Percentiles rank a stretch among this genome's conserved stretches.
Conservation (phyloP, 2,888 invertebrate genomes). For the Melieria omissa region DNA sequence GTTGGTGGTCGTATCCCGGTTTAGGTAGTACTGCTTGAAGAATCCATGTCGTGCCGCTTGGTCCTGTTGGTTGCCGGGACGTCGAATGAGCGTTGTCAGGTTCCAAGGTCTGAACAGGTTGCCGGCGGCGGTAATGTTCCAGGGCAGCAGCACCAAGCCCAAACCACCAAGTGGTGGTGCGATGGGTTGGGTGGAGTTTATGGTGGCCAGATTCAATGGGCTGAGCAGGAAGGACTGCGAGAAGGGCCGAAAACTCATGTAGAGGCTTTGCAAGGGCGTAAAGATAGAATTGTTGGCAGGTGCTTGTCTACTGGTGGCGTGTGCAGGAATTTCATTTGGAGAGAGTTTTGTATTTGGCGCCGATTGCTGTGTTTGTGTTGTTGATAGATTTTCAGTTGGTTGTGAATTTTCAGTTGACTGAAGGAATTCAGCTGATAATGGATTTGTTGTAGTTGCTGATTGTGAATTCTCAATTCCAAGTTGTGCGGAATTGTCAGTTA, state of each 20-base stretch:
- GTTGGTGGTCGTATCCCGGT: not conserved
- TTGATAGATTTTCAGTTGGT: no score
- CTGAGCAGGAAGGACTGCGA: slow-evolving; percentile 10
- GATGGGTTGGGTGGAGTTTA: slow-evolving; percentile 10
- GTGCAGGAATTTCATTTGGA: not conserved
- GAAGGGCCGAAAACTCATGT: slow-evolving; percentile 10
- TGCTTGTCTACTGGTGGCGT: not conserved
- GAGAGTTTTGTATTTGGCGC: no score
- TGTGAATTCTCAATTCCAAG: no score
- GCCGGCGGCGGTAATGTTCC: slow-evolving; percentile 20
- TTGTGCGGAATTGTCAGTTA: no score
- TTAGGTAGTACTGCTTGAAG: not conserved
- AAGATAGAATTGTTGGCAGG: not conserved
- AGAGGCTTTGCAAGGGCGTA: slow-evolving; percentile 1
- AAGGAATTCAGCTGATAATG: no score
- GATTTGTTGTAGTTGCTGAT: no score
- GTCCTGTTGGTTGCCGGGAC: no score
- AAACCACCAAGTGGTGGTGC: slow-evolving; percentile 12
- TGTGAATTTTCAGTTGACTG: no score
- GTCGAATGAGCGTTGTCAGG: no score
- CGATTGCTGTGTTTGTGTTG: no score
- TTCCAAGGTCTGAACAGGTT: not conserved
- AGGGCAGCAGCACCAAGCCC: slow-evolving; percentile 8
- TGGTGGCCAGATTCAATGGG: slow-evolving; percentile 20
- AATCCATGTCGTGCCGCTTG: no score